A percentile compares a stretch with the other conserved stretches of the same genome.
Conservation (phyloP, 2,797 vertebrate species). For the Heterohyrax brucei region DNA sequence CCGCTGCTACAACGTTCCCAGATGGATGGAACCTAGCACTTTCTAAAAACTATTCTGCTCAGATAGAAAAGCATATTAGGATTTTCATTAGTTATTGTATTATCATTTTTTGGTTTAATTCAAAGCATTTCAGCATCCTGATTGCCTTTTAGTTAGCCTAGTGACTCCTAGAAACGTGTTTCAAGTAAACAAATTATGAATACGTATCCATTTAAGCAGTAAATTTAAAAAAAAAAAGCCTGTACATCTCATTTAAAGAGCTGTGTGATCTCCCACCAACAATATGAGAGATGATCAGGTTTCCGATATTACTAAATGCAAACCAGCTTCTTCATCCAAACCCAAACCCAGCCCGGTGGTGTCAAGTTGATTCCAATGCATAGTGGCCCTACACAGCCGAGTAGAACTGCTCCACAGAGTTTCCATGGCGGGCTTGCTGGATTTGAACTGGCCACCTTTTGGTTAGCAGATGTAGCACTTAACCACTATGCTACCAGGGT, state of each 20-base stretch:
- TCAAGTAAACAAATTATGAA: conserved; percentile 17
- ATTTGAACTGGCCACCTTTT: too few relatives aligned
- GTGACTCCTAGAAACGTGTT: conserved; percentile 9
- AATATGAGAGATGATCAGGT: background rate
- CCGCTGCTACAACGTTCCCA: background rate
- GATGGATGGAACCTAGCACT: background rate
- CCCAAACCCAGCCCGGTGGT: too few relatives aligned
- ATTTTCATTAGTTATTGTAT: conserved; percentile 73
- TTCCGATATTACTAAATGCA: background rate
- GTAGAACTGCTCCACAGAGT: too few relatives aligned
- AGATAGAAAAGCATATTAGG: conserved; percentile 58
- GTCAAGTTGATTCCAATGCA: too few relatives aligned
- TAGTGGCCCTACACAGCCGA: too few relatives aligned
- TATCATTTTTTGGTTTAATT: conserved; percentile 57
- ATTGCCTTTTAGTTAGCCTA: conserved; percentile 18
- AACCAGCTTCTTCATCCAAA: background rate
- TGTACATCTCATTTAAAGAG: conserved; percentile 51
- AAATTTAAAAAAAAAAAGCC: conserved; percentile 42
- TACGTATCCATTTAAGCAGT: conserved; percentile 30
- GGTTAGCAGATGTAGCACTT: too few relatives aligned
- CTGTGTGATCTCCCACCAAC: background rate
- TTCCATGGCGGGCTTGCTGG: too few relatives aligned
- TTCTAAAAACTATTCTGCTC: conserved; percentile 7
- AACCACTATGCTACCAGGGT: too few relatives aligned
- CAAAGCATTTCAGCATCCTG: conserved; percentile 68